Conservation (phyloP, 2,888 invertebrate genomes). For the Tanypteryx hageni region DNA sequence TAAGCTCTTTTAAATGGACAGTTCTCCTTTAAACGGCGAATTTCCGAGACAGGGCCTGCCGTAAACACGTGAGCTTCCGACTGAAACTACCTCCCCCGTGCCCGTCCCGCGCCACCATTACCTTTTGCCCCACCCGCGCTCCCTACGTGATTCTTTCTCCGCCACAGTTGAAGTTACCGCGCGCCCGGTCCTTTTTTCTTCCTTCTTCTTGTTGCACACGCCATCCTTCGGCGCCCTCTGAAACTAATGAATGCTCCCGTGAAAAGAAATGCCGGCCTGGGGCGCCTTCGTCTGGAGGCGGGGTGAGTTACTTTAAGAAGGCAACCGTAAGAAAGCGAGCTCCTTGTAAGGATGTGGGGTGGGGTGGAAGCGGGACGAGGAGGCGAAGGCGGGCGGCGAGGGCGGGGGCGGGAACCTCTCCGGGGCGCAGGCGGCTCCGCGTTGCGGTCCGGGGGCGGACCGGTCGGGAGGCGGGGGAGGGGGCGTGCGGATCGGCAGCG, state of each 20-base stretch:
- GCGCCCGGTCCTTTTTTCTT: constrained; percentile 50
- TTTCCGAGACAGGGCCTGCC: neutral
- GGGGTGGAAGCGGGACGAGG: neutral
- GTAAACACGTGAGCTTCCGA: neutral
- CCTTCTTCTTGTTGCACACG: constrained; percentile 63
- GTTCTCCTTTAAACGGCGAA: constrained; percentile 15
- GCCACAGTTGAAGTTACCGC: constrained; percentile 58
- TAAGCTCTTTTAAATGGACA: neutral
- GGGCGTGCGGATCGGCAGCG: neutral
- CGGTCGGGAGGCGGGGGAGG: neutral
- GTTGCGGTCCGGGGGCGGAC: constrained; percentile 62
- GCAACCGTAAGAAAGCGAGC: constrained; percentile 64
- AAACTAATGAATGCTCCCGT: constrained; percentile 56
- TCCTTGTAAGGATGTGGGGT: constrained; percentile 37
- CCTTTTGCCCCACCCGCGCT: neutral
- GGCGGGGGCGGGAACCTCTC: constrained; percentile 40
- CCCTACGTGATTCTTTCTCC: neutral
- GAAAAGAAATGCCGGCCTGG: constrained; percentile 66
- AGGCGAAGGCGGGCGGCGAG: neutral
- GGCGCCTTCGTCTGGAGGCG: constrained; percentile 66
- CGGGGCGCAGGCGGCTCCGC: constrained; percentile 65
- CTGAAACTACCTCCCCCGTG: neutral
- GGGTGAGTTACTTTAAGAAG: constrained; percentile 66
- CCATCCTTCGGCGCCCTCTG: constrained; percentile 61
- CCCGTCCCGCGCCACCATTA: neutral